phyloP scores from a whole-genome alignment of 2,797 vertebrate genomes.

The Tinamus major region DNA sequence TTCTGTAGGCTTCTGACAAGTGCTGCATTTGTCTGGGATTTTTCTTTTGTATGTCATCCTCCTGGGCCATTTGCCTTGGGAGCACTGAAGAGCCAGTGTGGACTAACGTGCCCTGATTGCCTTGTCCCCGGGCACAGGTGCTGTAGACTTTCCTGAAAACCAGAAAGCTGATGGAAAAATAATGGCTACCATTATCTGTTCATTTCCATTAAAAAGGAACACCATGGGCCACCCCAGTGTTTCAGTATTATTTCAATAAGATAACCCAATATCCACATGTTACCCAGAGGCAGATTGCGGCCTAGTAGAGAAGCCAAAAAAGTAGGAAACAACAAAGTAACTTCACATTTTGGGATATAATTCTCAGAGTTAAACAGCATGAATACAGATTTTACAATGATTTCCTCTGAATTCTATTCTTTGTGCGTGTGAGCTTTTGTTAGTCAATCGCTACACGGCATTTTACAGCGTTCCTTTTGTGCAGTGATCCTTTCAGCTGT shows the following conservation, averaged over 20 bases:
- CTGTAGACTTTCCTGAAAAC: neutral
- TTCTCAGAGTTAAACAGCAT: neutral
- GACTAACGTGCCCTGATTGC: neutral
- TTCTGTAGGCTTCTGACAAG: neutral
- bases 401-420: neutral
- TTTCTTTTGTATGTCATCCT: neutral
- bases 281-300: neutral
- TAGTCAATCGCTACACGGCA: neutral
- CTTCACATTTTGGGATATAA: neutral
- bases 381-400: neutral
- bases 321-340: neutral
- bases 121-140: neutral
- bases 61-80: neutral
- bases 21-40: neutral
- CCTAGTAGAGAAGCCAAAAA: accelerated
- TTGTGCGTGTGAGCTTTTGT: slow-evolving; percentile 13
- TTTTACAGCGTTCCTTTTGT: slow-evolving; percentile 32
- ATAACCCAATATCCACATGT: neutral
- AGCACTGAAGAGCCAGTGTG: neutral
- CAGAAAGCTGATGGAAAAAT: neutral
- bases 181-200: neutral
- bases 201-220: slow-evolving; percentile 49
- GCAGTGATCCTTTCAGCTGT: slow-evolving; percentile 49
- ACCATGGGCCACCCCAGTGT: neutral
- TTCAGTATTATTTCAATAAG: slow-evolving; percentile 18